Percentiles rank a stretch among this genome's conserved stretches.
Evolutionary conservation across 2,113 vertebrate species (phyloP).

Genomic region (Aepyceros melampus): DNA sequence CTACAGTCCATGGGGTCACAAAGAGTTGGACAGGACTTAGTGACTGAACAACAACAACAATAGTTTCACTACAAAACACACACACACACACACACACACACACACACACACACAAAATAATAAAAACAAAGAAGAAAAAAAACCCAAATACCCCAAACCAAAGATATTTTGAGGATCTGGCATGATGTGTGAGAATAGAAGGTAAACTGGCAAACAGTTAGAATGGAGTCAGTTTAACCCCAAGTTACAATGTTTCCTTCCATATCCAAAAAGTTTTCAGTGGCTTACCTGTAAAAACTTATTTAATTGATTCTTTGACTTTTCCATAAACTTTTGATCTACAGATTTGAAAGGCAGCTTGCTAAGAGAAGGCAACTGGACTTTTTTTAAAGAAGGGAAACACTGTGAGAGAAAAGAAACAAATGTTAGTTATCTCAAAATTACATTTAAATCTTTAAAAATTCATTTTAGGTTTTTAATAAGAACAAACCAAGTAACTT

Average conservation of each 20-base stretch:
- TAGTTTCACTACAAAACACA: neutral
- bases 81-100: too few relatives aligned
- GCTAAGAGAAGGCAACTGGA: conserved; percentile 97
- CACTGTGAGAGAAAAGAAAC: conserved; percentile 82
- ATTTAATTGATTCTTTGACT: conserved; percentile 98
- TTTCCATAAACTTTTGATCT: conserved; percentile 98
- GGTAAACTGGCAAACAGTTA: neutral
- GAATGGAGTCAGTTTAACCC: neutral
- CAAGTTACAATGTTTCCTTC: neutral
- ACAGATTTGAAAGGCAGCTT: conserved; percentile 99
- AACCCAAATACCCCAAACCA: neutral
- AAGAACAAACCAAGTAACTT: neutral
- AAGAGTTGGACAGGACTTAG: neutral
- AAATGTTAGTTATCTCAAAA: conserved; percentile 20
- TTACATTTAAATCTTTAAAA: conserved; percentile 18
- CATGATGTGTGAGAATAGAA: neutral
- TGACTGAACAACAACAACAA: neutral
- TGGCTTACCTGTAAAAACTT: conserved; percentile 94
- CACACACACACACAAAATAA: neutral
- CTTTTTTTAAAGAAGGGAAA: conserved; percentile 96
- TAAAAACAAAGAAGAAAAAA: neutral
- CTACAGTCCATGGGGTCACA: neutral
- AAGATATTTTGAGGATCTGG: neutral
- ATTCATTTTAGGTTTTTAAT: neutral
- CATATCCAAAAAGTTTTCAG: neutral